These are phyloP conservation scores for Cettia cetti DNA, from an alignment of 2,113 vertebrate genomes.

Conservation along the genomic window DNA sequence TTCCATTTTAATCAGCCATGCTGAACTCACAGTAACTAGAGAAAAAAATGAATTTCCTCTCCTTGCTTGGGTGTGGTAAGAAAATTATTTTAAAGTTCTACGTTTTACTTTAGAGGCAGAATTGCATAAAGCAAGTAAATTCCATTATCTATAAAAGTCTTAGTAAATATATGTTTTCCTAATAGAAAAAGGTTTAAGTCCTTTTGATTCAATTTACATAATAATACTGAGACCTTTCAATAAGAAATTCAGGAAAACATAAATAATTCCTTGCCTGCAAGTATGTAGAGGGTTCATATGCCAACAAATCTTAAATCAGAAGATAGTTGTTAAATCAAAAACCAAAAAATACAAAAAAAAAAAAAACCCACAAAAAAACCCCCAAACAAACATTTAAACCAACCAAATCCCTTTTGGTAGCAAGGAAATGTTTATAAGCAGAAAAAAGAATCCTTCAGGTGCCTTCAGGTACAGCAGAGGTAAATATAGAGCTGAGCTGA, in stretches of 20 bases:
- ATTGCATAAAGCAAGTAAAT: not conserved
- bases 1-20: not conserved
- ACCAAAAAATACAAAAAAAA: not conserved
- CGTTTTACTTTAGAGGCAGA: not conserved
- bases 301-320: not conserved
- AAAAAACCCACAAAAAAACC: fast-evolving
- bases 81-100: not conserved
- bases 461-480: not conserved
- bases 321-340: not conserved
- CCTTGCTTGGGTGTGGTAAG: not conserved
- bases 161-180: not conserved
- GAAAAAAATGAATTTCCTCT: not conserved
- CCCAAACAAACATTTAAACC: no score
- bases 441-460: not conserved
- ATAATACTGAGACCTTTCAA: not conserved
- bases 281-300: not conserved
- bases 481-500: not conserved
- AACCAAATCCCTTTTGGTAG: not conserved
- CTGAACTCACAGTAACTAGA: not conserved
- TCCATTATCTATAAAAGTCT: not conserved
- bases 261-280: not conserved
- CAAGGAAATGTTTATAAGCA: not conserved
- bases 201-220: not conserved
- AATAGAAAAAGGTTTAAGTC: not conserved
- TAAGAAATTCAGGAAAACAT: not conserved